Base-by-base conservation (phyloP, 2,888 invertebrate species). In the Anaspis maculata region DNA sequence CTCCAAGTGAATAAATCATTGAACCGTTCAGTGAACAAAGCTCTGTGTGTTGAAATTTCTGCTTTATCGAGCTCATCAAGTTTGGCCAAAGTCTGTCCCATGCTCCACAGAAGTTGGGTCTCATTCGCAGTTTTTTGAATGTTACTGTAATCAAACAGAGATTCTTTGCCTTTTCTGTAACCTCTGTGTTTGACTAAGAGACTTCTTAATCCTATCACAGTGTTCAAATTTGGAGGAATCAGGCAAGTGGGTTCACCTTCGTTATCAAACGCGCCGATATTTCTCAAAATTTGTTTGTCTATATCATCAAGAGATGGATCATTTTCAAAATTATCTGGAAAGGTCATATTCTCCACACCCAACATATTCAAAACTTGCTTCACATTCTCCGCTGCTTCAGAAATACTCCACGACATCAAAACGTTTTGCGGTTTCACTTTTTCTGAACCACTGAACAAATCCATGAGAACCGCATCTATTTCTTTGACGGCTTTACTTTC, bases 401-500 rank as follows among this genome's bases (percentile, higher is more conserved):
- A 29, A 10, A 51, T 25, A 30, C 38, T 25, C 4, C 27, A 7
- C 13, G 30, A 5, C 2, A 33, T 34, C 5, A 29, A 19, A 19
- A 9, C 9, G 19, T 32, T 35, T 4, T 14, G 4, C 9, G 32
- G 23, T 5, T 30, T 24, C 6, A 35, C 27, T 25, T 40, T 39
- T 10, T 34, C 36, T 1, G 45, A 44, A 15, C 39, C 39, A 30
- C 37, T 41, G 27, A 57, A 56, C 15, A 47, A 51, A 25, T 51
- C 46, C 1, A 38, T 39, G 9, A 57, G 27, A 34, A 52, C 23
- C 11, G 35, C 34, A 34, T 56, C 56, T 3, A 51, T 30, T 23
- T 42, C 30, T 21, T 36, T 13, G 7, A 28, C 21, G 15, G 19
- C 5, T 9, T 19, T 30, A 12, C n/a, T n/a, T n/a, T n/a, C n/a